Evolutionary conservation across 1,140 invertebrate species (phyloP).

Genomic region (Heliconius himera): DNA sequence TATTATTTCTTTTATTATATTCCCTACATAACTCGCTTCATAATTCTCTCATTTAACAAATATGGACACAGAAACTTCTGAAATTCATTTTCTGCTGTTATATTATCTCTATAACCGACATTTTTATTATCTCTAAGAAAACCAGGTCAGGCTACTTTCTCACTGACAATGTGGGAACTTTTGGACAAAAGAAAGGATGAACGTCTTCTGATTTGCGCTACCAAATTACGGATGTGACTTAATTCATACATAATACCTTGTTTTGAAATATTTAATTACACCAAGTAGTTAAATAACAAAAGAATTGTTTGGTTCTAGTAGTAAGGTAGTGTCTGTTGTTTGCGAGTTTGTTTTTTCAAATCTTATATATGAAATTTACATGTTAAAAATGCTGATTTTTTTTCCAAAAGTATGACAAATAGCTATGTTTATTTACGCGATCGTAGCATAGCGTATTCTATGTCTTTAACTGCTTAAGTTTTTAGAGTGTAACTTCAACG

Average conservation of each 20-base stretch:
- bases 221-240: slow-evolving; percentile 15
- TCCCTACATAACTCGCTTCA: not conserved
- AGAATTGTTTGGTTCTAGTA: not conserved
- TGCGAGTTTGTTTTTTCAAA: not conserved
- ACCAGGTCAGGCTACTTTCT: slow-evolving; percentile 30
- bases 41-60: not conserved
- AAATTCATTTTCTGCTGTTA: not conserved
- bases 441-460: too few species aligned
- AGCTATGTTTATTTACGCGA: too few species aligned
- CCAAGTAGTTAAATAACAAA: not conserved
- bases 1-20: not conserved
- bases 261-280: not conserved
- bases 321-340: not conserved
- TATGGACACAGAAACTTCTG: not conserved
- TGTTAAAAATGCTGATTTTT: too few species aligned
- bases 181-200: slow-evolving; percentile 30
- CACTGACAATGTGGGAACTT: slow-evolving; percentile 30
- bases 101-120: not conserved
- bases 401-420: too few species aligned
- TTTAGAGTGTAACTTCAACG: not conserved
- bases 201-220: slow-evolving; percentile 8
- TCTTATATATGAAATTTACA: not conserved
- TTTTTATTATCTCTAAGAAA: slow-evolving; percentile 19
- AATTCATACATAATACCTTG: not conserved
- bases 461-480: too few species aligned